Base-by-base conservation (phyloP, 2,888 invertebrate genomes). In the Rhopalosiphum nymphaeae region DNA sequence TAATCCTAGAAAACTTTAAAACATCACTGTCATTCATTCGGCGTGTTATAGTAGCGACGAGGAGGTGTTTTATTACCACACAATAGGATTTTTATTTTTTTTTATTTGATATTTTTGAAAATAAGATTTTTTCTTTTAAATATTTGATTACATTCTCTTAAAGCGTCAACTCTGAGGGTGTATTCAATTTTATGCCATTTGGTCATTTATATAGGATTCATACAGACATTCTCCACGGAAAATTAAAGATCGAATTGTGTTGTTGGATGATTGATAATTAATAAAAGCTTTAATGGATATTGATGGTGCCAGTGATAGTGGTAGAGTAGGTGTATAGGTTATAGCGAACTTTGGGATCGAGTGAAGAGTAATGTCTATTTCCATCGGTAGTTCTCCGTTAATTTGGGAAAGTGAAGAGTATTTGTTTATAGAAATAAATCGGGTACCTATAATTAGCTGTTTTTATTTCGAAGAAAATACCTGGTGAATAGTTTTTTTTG, bases 181-280 rank as follows among this genome's bases (percentile, higher is more conserved):
- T n/a, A n/a, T n/a, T 67, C 16, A 5, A 67, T 67, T 67, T 67
- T 67, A n/a, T n/a, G n/a, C 5, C 5, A 67, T n/a, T 67, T 16
- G n/a, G n/a, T 1, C 5, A 67, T n/a, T 67, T 16, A 67, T 5
- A 16, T 67, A 67, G n/a, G n/a, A 67, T 67, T 67, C 1, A 1
- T n/a, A 67, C 13, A 67, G 5, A 67, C n/a, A 67, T 67, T n/a
- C 13, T 67, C 0, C 16, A 67, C n/a, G n/a, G 7, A 16, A 67
- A 67, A 67, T n/a, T n/a, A 67, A n/a, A 67, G 67, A 67, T n/a
- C n/a, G 16, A 67, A 67, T 67, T 67, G 67, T n/a, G 67, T 67
- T 67, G n/a, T 4, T 5, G 1, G n/a, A 67, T 67, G n/a, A 67
- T 67, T 67, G n/a, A n/a, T n/a, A n/a, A n/a, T 67, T 67, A 1